A percentile compares a stretch with the other conserved stretches of the same genome.
phyloP scores from a whole-genome alignment of 2,888 invertebrate genomes.

The Drosophila affinis region DNA sequence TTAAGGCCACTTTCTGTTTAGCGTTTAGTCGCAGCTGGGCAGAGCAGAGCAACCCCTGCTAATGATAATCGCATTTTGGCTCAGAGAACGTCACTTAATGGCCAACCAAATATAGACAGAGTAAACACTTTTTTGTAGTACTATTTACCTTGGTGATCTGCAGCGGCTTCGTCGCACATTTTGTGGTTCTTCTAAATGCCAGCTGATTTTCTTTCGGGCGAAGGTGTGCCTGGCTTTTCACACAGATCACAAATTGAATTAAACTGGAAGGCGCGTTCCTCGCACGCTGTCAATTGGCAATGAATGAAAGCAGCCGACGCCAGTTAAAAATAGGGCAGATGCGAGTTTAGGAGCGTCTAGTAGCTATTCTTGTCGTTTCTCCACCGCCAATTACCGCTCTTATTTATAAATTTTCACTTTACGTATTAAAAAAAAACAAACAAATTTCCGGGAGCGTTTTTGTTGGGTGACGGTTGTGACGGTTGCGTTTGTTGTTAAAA shows the following conservation, averaged over 20 bases:
- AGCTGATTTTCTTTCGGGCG: not conserved
- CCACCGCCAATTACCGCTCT: not conserved
- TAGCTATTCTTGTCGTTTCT: not conserved
- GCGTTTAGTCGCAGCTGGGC: not conserved
- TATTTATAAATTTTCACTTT: not conserved
- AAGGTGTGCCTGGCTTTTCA: not conserved
- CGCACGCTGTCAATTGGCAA: not conserved
- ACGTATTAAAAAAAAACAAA: not conserved
- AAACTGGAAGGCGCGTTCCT: not conserved
- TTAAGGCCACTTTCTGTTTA: constrained; percentile 20
- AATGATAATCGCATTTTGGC: not conserved
- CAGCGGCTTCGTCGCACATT: constrained; percentile 58
- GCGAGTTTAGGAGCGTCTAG: not conserved
- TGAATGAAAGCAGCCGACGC: not conserved
- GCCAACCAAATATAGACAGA: constrained; percentile 40
- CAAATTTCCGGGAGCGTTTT: not conserved
- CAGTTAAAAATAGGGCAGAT: not conserved
- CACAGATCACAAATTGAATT: constrained; percentile 22
- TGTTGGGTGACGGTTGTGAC: not conserved
- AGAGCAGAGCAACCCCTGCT: not conserved
- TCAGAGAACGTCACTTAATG: constrained; percentile 27
- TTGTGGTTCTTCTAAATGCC: constrained; percentile 25
- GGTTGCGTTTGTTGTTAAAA: not conserved
- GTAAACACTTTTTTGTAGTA: constrained; percentile 21
- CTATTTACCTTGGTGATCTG: constrained; percentile 49